Conservation (phyloP, 2,888 invertebrate species). For the Hemistola chrysoprasaria region DNA sequence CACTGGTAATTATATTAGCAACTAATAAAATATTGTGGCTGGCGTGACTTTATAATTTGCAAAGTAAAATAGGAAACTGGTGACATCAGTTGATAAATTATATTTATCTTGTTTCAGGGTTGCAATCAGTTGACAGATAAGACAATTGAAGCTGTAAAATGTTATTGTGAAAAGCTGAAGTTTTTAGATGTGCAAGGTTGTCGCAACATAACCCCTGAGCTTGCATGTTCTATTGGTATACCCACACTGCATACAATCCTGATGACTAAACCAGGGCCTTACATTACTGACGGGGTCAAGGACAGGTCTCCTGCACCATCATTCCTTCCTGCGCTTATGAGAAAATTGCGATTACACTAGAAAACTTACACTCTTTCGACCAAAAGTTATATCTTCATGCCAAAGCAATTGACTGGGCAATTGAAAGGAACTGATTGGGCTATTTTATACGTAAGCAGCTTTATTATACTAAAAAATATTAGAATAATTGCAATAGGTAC, state of each 20-base stretch:
- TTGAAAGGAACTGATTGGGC: no score
- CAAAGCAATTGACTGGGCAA: no score
- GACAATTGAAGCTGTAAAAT: constrained; percentile 74
- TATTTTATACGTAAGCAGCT: no score
- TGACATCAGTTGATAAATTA: background rate
- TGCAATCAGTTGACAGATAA: constrained; percentile 84
- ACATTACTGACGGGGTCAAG: constrained; percentile 64
- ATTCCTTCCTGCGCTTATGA: constrained; percentile 65
- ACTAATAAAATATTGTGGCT: no score
- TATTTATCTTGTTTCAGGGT: constrained; percentile 62
- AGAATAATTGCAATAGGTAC: no score
- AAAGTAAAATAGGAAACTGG: no score
- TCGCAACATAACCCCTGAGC: constrained; percentile 70
- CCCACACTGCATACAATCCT: constrained; percentile 70
- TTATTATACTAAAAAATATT: no score
- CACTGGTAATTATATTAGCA: no score
- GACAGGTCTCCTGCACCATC: constrained; percentile 60
- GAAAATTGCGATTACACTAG: constrained; percentile 63
- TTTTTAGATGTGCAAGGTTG: constrained; percentile 83
- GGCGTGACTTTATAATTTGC: no score
- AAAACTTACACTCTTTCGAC: background rate
- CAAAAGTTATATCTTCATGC: no score
- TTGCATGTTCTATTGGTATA: constrained; percentile 65
- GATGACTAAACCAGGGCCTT: constrained; percentile 73
- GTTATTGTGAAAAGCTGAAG: constrained; percentile 75